Conservation (phyloP, 2,113 vertebrate genomes). For the Hippoglossus stenolepis region DNA sequence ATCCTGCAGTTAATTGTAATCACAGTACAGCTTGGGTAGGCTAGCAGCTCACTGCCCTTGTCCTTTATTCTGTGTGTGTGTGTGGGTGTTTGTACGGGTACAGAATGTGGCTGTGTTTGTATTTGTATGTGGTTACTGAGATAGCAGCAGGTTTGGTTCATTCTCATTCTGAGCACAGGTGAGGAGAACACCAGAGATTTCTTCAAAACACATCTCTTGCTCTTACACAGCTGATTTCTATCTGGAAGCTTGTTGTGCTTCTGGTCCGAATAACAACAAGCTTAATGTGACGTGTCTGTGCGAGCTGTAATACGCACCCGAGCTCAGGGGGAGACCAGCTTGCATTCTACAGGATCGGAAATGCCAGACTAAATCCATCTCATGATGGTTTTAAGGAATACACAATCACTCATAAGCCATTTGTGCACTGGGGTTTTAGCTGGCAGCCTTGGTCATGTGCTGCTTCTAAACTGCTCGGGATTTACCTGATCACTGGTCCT, state of each 20-base stretch:
- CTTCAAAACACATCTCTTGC: constrained; percentile 49
- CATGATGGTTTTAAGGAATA: constrained; percentile 43
- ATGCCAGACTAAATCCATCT: constrained; percentile 61
- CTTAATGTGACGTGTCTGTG: constrained; percentile 24
- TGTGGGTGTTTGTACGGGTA: not conserved
- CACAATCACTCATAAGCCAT: constrained; percentile 26
- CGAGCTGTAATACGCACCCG: constrained; percentile 32
- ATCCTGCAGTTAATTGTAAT: constrained; percentile 58
- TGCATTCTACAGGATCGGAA: constrained; percentile 59
- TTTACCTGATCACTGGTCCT: constrained; percentile 34
- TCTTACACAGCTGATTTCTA: constrained; percentile 50
- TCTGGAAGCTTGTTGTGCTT: constrained; percentile 55
- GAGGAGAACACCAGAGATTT: constrained; percentile 50
- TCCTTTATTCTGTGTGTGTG: not conserved
- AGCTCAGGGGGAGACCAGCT: constrained; percentile 34
- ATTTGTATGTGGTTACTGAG: constrained; percentile 9
- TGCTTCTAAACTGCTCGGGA: constrained; percentile 42
- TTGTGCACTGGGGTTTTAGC: constrained; percentile 45
- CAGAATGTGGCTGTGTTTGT: constrained; percentile 7
- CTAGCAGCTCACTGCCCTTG: constrained; percentile 12
- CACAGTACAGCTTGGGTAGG: constrained; percentile 44
- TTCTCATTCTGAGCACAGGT: constrained; percentile 50
- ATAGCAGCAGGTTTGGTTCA: constrained; percentile 14
- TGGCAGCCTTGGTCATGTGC: constrained; percentile 44
- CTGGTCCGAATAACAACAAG: constrained; percentile 64